phyloP scores from a whole-genome alignment of 2,888 invertebrate genomes.

The Diadromus collaris region DNA sequence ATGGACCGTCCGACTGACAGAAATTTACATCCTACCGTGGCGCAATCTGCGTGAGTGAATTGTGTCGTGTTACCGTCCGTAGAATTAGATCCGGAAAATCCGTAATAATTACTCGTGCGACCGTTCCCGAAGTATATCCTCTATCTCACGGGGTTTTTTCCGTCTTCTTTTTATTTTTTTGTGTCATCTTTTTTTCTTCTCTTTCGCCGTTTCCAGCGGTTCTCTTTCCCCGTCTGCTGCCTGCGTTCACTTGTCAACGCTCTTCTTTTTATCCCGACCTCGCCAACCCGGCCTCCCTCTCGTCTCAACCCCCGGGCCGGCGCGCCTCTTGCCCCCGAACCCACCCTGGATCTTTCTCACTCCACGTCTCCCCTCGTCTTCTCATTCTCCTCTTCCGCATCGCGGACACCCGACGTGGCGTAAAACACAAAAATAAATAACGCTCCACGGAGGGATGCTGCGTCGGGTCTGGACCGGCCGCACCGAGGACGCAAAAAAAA shows the following conservation, averaged over 20 bases:
- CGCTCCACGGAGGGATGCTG: slow-evolving; percentile 64
- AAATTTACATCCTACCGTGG: slow-evolving; percentile 78
- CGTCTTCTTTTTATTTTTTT: slow-evolving; percentile 10
- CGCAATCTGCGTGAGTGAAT: slow-evolving; percentile 80
- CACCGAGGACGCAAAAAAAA: slow-evolving; percentile 61
- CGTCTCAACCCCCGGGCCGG: not conserved
- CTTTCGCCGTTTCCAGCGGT: slow-evolving; percentile 53
- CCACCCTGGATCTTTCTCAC: slow-evolving; percentile 54
- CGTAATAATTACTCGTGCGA: slow-evolving; percentile 79
- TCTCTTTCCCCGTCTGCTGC: slow-evolving; percentile 28
- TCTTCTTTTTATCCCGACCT: slow-evolving; percentile 32
- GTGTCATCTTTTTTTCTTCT: slow-evolving; percentile 53
- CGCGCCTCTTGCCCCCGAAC: slow-evolving; percentile 32
- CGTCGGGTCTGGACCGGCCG: slow-evolving; percentile 33
- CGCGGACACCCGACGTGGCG: slow-evolving; percentile 62
- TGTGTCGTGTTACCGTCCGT: slow-evolving; percentile 79
- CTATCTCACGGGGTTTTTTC: slow-evolving; percentile 46
- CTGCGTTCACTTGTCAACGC: slow-evolving; percentile 49
- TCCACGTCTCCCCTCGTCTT: slow-evolving; percentile 41
- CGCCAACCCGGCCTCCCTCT: slow-evolving; percentile 1
- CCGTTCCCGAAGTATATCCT: slow-evolving; percentile 74
- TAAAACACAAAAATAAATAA: slow-evolving; percentile 76
- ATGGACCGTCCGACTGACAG: slow-evolving; percentile 78
- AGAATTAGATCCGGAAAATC: slow-evolving; percentile 80
- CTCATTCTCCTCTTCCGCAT: slow-evolving; percentile 56